Base-by-base conservation (phyloP, 2,797 vertebrate species). In the Esox lucius region DNA sequence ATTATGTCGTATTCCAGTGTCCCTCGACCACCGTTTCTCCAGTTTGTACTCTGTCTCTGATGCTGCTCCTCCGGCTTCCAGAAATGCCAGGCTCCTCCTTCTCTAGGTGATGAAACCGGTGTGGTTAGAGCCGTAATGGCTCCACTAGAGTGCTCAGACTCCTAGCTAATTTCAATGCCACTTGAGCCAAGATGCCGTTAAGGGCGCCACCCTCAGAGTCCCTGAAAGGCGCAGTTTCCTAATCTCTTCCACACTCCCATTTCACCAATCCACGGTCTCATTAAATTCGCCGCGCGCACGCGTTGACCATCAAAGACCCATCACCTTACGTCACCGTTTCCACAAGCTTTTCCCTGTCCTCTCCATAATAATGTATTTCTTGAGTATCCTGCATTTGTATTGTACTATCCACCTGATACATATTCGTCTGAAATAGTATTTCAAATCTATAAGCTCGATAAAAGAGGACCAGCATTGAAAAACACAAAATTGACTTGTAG, bases 41-140 rank as follows among this genome's bases (percentile, higher is more conserved):
- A 70, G 81, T 82, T 81, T 86, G 79, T 71, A 75, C 77, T 73
- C 78, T 87, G 85, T 78, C 78, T 92, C 84, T 72, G 89, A 91
- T 87, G 88, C 88, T 90, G 77, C 74, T 81, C 83, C 89, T 87
- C 86, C 85, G 90, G 92, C 89, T 93, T 91, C 92, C 88, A 91
- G 89, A 92, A 92, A 89, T 69, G 79, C 88, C 84, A 91, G 86
- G 78, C 92, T 93, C 94, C 94, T 88, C 94, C 93, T 89, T 91
- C 88, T 75, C 49, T 76, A 77, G 79, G 78, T 85, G 90, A 84
- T 80, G 91, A 93, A 92, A 91, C 91, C 88, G 85, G 74, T 77
- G 71, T 68, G 73, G 65, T 42, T 64, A 31, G 59, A 76, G 76
- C 87, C 87, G 76, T 77, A 79, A 82, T 86, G 86, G 90, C 70